Evolutionary conservation across 2,888 invertebrate genomes (phyloP), one percentile per base, ranked within the genome.

Genomic region (Drosophila vallismaia): DNA sequence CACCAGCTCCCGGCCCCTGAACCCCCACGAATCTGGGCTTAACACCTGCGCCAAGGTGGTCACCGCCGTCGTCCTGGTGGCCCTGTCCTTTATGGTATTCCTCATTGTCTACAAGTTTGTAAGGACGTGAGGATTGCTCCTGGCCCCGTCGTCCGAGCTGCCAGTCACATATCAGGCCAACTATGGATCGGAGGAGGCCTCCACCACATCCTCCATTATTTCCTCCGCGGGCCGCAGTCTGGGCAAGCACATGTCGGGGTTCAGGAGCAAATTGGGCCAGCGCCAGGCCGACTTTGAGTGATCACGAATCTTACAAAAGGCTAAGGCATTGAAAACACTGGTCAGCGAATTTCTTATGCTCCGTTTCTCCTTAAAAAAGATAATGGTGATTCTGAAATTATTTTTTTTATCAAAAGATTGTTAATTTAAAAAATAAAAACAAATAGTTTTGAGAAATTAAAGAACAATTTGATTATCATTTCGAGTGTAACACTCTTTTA

Each of bases 61-160:
- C 64, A 95, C 95, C 3, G 95, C 95, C 5, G 91, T 95, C 24
- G 94, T 95, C 26, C 89, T 95, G 68, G 94, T 95, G 77, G 92
- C 95, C 48, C 94, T 95, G 67, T 95, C 95, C 82, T 94, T 95
- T 71, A 92, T 95, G 88, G 95, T 95, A 77, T 95, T 95, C 90
- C 94, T 95, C 50, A 94, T 95, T 24, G 95, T 95, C 60, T 95
- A 95, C 88, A 95, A 95, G 89, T 95, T 94, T 89, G 95, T 94
- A 88, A 93, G 94, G 90, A 95, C 95, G 94, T 95, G 95, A 95
- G 95, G 95, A 72, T 94, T 95, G 92, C 94, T 95, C 92, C 93
- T 95, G 93, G 94, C 94, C 92, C 94, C 94, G 90, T 89, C 94
- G 89, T 89, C 92, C 77, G 91, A 91, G 58, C 89, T 89, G 71